Evolutionary conservation across 1,140 invertebrate species (phyloP), one percentile per base, ranked within the genome.

Genomic region (Eubasilissa regina): DNA sequence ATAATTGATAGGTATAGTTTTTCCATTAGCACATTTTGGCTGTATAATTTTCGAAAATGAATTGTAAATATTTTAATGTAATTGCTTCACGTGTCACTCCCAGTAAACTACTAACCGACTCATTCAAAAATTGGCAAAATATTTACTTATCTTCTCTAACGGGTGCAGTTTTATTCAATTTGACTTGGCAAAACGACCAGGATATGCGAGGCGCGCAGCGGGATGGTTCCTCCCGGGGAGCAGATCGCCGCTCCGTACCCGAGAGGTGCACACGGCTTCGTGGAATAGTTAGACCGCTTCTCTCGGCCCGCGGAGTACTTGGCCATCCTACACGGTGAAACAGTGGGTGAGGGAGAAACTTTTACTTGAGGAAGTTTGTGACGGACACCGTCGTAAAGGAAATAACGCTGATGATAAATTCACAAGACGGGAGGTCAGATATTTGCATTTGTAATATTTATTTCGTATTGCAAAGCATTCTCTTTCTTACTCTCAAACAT

Each of bases 111-210:
- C 25, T 35, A n/a, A 35, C 25, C 25, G 25, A 35, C 25, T 6
- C 25, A 6, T 35, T 35, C 25, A 35, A 35, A 35, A 35, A 35
- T 35, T 35, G 25, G 1, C 25, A 35, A 35, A 35, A 35, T 35
- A 35, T 35, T 35, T 35, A 35, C 25, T 13, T 17, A 17, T 17
- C 43, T 15, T 15, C 64, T 68, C 44, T 19, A 66, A 48, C n/a
- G 44, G 15, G 9, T 9, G 64, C 44, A 68, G 64, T 68, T 68
- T 68, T 45, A 68, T 68, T 68, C 43, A 68, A 68, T 68, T 68
- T 47, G 64, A 68, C n/a, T 17, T 6, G n/a, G 64, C 43, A 64
- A 64, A 19, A 48, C 64, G 44, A 68, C 9, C 45, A 3, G 43
- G 64, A 19, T 68, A 68, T 68, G 64, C 64, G 17, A 45, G 3